Base-by-base conservation (phyloP, 2,888 invertebrate species). In the Lapara coniferarum region DNA sequence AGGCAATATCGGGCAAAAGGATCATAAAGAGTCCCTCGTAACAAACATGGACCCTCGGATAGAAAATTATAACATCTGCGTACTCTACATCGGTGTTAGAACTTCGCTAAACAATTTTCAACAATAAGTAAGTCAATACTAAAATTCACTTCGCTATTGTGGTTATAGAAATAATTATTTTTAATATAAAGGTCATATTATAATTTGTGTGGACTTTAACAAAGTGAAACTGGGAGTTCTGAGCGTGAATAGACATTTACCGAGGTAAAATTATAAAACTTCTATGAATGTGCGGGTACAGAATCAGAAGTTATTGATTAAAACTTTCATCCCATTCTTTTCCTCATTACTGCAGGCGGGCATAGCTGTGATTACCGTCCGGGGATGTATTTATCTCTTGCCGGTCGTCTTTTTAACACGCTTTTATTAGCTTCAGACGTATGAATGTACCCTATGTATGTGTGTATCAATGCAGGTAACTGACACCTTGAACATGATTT, bases 21-120 rank as follows among this genome's bases (percentile, higher is more conserved):
- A 57, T 57, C 57, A 37, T 37, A 57, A 57, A 57, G 30, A 14
- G 19, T 57, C 57, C 25, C 30, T 57, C 14, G 57, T 57, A 30
- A 14, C 25, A 57, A 37, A 55, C 55, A 4, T 10, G 3, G 53
- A 16, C 2, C 55, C 55, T 19, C 4, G 2, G 19, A 16, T 55
- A 55, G 19, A 19, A 55, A 55, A 55, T 19, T 55, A 13, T 57
- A 57, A 44, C 13, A 63, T 49, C 4, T 46, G 5, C 19, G 19
- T 19, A 19, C 16, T 49, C 19, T 46, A 49, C 13, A 16, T 63
- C 7, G 13, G 2, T 46, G 8, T 46, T 25, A 14, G 13, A 63
- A 19, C 8, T 59, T 12, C 1, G 44, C n/a, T 46, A 59, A 16
- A n/a, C 12, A 46, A 59, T 12, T 19, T 49, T 14, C 6, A n/a